Base-by-base conservation (phyloP, 2,888 invertebrate genomes). In the Pocota personata region DNA sequence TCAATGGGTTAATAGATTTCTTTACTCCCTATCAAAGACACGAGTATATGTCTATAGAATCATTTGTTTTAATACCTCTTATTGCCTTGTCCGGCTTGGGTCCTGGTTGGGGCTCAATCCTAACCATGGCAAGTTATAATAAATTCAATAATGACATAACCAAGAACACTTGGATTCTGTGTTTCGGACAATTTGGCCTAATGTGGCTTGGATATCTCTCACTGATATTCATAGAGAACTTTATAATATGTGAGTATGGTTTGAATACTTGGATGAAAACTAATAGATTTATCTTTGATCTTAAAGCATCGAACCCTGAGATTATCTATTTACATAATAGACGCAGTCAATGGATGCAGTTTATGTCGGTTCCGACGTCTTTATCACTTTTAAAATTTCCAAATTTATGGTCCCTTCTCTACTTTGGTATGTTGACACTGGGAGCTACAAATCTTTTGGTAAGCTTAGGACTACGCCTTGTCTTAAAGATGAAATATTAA, bases 101-200 rank as follows among this genome's bases (percentile, higher is more conserved):
- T 21, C 52, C 76, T 32, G 86, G 86, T 14, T 86, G 76, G 71
- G 86, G 86, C 5, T 58, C 82, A 2, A 14, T 82, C 8, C 30
- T 86, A 0, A 76, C 76, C 14, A 76, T 86, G 76, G 82, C 86
- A 2, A 86, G 86, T 14, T 86, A 58, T 19, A 86, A 86, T 90
- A 93, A 94, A 82, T 96, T 96, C 89, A 93, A 94, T 88, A 95
- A 96, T 87, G 95, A 95, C 88, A 95, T 95, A 88, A 93, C 95
- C 91, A 87, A 71, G 6, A 89, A 89, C 16, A 90, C 91, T 66
- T 91, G 90, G 91, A 57, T 91, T 0, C 88, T 90, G 69, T 88
- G 89, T 3, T 57, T 90, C 6, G 89, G 88, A 0, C 91, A 91
- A 87, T 87, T 90, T 10, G 72, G 89, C 0, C 67, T 91, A 0